Evolutionary conservation across 2,797 vertebrate genomes (phyloP), one percentile per base, ranked within the genome.

Genomic region (Glossophaga mutica): DNA sequence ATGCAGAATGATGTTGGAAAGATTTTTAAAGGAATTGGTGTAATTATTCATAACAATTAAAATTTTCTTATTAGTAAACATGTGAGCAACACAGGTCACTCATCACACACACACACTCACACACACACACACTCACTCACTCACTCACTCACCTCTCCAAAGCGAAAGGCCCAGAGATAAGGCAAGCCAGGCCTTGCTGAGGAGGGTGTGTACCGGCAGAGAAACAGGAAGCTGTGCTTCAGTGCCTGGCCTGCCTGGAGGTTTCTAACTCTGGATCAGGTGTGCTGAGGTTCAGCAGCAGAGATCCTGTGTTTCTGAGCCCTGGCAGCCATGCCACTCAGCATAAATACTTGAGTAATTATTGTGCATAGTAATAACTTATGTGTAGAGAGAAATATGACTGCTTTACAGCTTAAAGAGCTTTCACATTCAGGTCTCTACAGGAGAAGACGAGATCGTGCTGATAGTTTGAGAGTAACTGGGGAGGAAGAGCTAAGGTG

Each of bases 371-470:
- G 39, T 39, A 39, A 39, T 39, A 95, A 96, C 1, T 95, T 92
- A 96, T 95, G 88, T 90, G 83, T 87, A 73, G 95, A 96, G 97
- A 97, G 95, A 94, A 98, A 97, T 97, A 99, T 99, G 99, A 99
- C 98, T 97, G 98, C 99, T 86, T 96, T 99, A 97, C 99, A 99
- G 98, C 98, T 99, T 97, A 99, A 99, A 97, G 99, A 99, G 98
- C 98, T 99, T 98, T 99, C 99, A 85, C 99, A 99, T 85, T 99
- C 99, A 26, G 99, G 99, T 97, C 98, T 99, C 98, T 99, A 99
- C 98, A 98, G 99, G 96, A 99, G 99, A 91, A 99, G 99, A 98
- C 98, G 99, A 96, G 99, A 99, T 94, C 98, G 98, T 9, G 98
- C 98, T 0, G 98, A 99, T 83, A 99, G 99, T 71, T 81, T 98